Base-by-base conservation (phyloP, 2,113 vertebrate genomes). In the Anolis sagrei region DNA sequence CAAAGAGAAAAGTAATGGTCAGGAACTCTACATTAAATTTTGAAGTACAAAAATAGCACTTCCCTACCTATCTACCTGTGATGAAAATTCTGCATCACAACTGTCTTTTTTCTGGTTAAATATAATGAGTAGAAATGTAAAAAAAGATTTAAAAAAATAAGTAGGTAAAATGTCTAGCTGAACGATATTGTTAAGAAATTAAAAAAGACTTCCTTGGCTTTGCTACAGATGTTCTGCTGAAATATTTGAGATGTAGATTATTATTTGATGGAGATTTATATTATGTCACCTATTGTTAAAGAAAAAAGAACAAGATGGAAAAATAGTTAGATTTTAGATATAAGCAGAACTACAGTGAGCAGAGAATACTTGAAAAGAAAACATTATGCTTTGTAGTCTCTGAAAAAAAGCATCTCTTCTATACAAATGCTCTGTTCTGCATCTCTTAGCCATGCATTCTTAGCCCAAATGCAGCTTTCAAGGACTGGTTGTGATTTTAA, bases 1-100 rank as follows among this genome's bases (percentile, higher is more conserved):
- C 1, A 29, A 81, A 68, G 29, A 10, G 4, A 69, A 32, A 48
- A 69, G 2, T 11, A 32, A 80, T 44, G 39, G 18, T 6, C 8
- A 5, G 64, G 82, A 14, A 88, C 25, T 66, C 4, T 0, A 13
- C 1, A 0, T 27, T 23, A 29, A 10, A 29, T 23, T 92, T 62
- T 91, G 70, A 88, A 74, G 72, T 89, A 73, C 72, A 83, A 64
- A 39, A 61, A 8, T 44, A 44, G 70, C 4, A 0, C 4, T 51
- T 70, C 9, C 51, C 34, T 73, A 25, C 2, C 11, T 27, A 4
- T 13, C 48, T 78, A 13, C 2, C 6, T 85, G 54, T 85, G 75
- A 80, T 70, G 0, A n/a, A 54, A 81, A 49, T 19, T 23, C 51
- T 2, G 32, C 34, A 34, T 7, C 76, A 51, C n/a, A 34, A 1